A percentile compares a stretch with the other conserved stretches of the same genome.
These are phyloP conservation scores for Diabrotica virgifera DNA, from an alignment of 1,140 invertebrate species.

Conservation along the genomic window DNA sequence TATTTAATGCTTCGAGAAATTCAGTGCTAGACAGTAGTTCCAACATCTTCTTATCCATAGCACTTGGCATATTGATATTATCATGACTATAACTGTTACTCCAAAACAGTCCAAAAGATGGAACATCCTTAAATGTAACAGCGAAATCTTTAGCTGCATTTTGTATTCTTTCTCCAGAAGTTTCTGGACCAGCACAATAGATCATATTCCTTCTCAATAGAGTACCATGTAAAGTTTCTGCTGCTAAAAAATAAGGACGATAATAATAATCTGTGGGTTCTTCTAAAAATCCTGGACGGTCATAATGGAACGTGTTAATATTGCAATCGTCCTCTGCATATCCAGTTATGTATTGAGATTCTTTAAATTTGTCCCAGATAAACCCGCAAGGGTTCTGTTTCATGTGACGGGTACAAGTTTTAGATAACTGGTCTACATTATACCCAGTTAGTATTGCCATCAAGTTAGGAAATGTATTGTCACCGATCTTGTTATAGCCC, in stretches of 20 bases:
- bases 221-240: conserved; percentile 54
- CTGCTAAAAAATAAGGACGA: conserved; percentile 61
- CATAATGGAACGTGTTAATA: conserved; percentile 64
- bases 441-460: conserved; percentile 68
- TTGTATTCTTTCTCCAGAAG: conserved; percentile 52
- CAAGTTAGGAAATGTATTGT: conserved; percentile 79
- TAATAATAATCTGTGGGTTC: conserved; percentile 74
- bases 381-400: conserved; percentile 59
- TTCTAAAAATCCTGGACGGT: conserved; percentile 61
- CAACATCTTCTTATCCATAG: conserved; percentile 55
- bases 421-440: conserved; percentile 45
- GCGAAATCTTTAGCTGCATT: conserved; percentile 60
- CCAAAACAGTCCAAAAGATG: conserved; percentile 70
- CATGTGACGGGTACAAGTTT: conserved; percentile 49
- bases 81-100: conserved; percentile 67
- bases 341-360: conserved; percentile 60
- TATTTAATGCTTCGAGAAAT: conserved; percentile 7
- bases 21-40: conserved; percentile 48
- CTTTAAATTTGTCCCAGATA: conserved; percentile 60
- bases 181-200: conserved; percentile 55
- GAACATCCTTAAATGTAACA: conserved; percentile 52
- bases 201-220: conserved; percentile 38
- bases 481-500: conserved; percentile 67
- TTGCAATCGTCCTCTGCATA: conserved; percentile 61
- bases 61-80: conserved; percentile 56